A percentile compares a stretch with the other conserved stretches of the same genome.
phyloP scores from a whole-genome alignment of 2,113 vertebrate genomes.

The Lucifuga dentata region DNA sequence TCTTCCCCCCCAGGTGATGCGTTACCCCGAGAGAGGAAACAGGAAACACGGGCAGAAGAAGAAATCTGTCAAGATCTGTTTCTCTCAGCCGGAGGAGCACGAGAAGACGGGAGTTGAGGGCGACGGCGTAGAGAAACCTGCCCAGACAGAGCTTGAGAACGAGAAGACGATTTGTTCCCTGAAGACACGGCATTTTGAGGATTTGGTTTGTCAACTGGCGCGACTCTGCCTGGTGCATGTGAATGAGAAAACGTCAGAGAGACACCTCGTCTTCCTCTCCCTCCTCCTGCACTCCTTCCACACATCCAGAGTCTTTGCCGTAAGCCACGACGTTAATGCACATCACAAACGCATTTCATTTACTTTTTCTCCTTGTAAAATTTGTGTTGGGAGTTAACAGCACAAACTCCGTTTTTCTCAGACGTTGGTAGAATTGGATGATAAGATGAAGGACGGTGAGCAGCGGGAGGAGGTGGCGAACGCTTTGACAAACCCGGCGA shows the following conservation, averaged over 20 bases:
- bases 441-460: constrained; percentile 15
- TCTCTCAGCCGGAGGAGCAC: constrained; percentile 78
- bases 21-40: constrained; percentile 80
- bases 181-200: constrained; percentile 86
- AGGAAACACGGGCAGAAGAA: constrained; percentile 80
- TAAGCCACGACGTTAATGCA: constrained; percentile 52
- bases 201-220: constrained; percentile 89
- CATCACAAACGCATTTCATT: too few relatives aligned
- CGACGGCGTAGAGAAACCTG: constrained; percentile 35
- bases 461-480: constrained; percentile 12
- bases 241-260: constrained; percentile 87
- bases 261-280: constrained; percentile 91
- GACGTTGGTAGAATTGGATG: constrained; percentile 82
- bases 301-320: constrained; percentile 85
- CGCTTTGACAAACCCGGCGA: constrained; percentile 80
- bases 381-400: too few relatives aligned
- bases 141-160: constrained; percentile 29
- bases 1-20: constrained; percentile 81
- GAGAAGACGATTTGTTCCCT: constrained; percentile 56
- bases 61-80: constrained; percentile 86
- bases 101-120: constrained; percentile 48
- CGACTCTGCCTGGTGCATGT: constrained; percentile 89
- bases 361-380: background rate
- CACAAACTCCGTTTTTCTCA: constrained; percentile 51
- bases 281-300: constrained; percentile 88